phyloP scores from a whole-genome alignment of 2,113 vertebrate species.

The Rhabdornis inornatus region DNA sequence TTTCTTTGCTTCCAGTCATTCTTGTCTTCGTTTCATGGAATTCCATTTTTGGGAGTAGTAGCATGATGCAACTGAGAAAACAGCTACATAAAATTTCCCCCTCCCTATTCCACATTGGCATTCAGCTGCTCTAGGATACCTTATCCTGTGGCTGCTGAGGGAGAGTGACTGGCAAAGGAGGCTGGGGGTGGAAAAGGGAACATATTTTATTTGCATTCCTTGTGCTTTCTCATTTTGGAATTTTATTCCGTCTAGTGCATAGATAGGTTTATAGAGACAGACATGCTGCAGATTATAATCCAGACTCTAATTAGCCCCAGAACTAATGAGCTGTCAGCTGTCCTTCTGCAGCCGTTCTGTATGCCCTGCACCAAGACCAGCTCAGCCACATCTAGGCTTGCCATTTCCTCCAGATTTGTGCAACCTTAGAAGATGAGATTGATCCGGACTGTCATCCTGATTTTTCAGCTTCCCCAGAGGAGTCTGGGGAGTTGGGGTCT shows the following conservation, averaged over 20 bases:
- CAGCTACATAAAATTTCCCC: background rate
- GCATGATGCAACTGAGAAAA: background rate
- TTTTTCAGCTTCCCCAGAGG: background rate
- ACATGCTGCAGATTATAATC: background rate
- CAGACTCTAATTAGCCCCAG: background rate
- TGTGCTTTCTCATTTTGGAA: background rate
- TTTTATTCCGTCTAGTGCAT: background rate
- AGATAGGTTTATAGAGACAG: background rate
- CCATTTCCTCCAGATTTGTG: background rate
- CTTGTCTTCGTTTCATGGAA: background rate
- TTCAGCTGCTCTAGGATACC: background rate
- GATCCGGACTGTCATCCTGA: rapidly evolving
- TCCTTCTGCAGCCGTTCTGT: background rate
- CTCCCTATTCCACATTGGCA: background rate
- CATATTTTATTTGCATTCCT: background rate
- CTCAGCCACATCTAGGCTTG: background rate
- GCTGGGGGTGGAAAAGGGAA: background rate
- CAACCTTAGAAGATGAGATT: background rate
- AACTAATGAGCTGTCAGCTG: background rate
- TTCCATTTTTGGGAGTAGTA: background rate
- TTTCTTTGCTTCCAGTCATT: background rate
- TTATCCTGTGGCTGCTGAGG: background rate
- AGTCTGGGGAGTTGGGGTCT: background rate
- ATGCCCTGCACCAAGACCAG: background rate
- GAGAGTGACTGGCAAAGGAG: background rate